Evolutionary conservation across 2,797 vertebrate genomes (phyloP).

Genomic region (Meda fulgida): DNA sequence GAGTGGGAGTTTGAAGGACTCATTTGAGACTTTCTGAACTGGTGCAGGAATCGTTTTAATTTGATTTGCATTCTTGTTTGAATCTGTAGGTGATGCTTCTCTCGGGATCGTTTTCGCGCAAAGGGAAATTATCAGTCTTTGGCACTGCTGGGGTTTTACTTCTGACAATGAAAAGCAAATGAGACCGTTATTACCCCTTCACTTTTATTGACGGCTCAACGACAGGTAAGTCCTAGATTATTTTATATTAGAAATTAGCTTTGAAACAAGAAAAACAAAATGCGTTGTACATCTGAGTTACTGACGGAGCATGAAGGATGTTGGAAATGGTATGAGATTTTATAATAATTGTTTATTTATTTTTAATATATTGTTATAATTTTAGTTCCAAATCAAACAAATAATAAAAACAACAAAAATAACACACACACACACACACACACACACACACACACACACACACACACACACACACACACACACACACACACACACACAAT

Average conservation of each 20-base stretch:
- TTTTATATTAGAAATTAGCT: background rate
- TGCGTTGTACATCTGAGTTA: too few relatives aligned
- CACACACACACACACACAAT: too few relatives aligned
- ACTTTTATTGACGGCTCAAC: constrained; percentile 78
- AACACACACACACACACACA: too few relatives aligned
- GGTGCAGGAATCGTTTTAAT: constrained; percentile 22
- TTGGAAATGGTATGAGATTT: background rate
- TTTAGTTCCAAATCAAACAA: too few relatives aligned
- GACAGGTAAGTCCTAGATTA: constrained; percentile 73
- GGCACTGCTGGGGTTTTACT: constrained; percentile 67
- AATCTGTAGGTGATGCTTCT: constrained; percentile 60
- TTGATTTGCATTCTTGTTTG: constrained; percentile 26
- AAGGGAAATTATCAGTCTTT: constrained; percentile 73
- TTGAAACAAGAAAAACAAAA: background rate
- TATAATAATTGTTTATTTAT: background rate
- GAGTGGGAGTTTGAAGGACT: constrained; percentile 47
- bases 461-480: too few relatives aligned
- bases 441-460: too few relatives aligned
- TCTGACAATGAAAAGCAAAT: constrained; percentile 80
- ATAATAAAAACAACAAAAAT: too few relatives aligned
- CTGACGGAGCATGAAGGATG: too few relatives aligned
- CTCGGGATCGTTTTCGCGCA: constrained; percentile 59
- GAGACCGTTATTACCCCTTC: constrained; percentile 70
- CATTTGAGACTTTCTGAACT: constrained; percentile 38
- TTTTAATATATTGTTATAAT: background rate